Base-by-base conservation (phyloP, 1,140 invertebrate species). In the Stegodyphus dumicola region DNA sequence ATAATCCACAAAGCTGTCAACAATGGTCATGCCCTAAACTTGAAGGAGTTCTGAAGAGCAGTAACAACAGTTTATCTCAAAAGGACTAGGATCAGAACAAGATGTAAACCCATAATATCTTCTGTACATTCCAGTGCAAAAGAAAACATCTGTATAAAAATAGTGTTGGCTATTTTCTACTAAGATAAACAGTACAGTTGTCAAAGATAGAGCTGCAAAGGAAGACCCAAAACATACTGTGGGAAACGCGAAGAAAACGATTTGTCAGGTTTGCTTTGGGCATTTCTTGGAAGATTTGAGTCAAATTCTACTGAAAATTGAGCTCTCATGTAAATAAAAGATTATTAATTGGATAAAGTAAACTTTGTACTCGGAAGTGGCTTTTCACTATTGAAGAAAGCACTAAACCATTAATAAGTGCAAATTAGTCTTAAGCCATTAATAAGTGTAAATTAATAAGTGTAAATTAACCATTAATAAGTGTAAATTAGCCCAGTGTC, bases 61-160 rank as follows among this genome's bases (percentile, higher is more conserved):
- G 6, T 69, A 69, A 69, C 60, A 64, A 64, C 5, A 17, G n/a
- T 69, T 69, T 69, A 69, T 69, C 66, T 69, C 1, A 69, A 69
- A 69, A 69, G 2, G 17, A 11, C 17, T 69, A 6, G 9, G 66
- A 17, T 69, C 17, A 64, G 60, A 64, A 6, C 66, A 69, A 69
- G 5, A 69, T 2, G 66, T 69, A 69, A 6, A 69, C 66, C 66
- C 66, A 69, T 3, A 6, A 69, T 69, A 9, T 69, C 33, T 69
- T 69, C 66, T 69, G 66, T 48, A 69, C 66, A 9, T 69, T 17
- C 10, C 6, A 69, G 66, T 69, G 66, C 66, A 69, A 69, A 69
- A 69, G 1, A 69, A 69, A 6, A 69, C 66, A 69, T 69, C 66
- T 60, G 9, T 15, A n/a, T n/a, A 60, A 10, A 60, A 5, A 5